phyloP scores from a whole-genome alignment of 1,140 invertebrate genomes.

The Dryas iulia region DNA sequence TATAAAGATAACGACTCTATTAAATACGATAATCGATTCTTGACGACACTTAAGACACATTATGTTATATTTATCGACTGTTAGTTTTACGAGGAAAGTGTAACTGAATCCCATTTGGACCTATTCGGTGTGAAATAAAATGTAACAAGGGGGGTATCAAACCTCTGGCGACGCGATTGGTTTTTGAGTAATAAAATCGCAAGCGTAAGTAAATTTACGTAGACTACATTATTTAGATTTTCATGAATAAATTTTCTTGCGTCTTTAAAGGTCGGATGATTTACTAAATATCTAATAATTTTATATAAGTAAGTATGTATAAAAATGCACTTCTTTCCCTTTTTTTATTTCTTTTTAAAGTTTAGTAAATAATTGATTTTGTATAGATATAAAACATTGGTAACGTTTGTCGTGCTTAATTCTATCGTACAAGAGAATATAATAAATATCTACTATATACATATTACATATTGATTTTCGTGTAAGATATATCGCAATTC shows the following conservation, averaged over 20 bases:
- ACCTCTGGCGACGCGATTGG: conserved; percentile 12
- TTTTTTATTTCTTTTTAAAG: too few species aligned
- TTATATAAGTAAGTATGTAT: too few species aligned
- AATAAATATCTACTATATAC: too few species aligned
- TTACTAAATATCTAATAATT: background rate
- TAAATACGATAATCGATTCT: conserved; percentile 54
- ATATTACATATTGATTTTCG: too few species aligned
- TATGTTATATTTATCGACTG: conserved; percentile 58
- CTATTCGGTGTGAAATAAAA: conserved; percentile 33
- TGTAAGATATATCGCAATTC: too few species aligned
- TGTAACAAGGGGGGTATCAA: conserved; percentile 12
- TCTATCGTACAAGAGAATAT: too few species aligned
- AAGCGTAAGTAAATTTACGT: conserved; percentile 36
- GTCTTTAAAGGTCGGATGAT: background rate
- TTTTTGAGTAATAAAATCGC: conserved; percentile 38
- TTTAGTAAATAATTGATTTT: too few species aligned
- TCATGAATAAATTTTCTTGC: background rate
- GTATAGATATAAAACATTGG: too few species aligned
- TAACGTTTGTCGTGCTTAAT: too few species aligned
- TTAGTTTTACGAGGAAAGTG: conserved; percentile 54
- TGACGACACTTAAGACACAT: conserved; percentile 50
- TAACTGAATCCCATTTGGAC: conserved; percentile 34
- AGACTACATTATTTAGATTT: conserved; percentile 18
- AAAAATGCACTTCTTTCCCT: too few species aligned
- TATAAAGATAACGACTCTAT: conserved; percentile 49